These are phyloP conservation scores for Spodoptera exigua DNA, from an alignment of 2,888 invertebrate species.

Conservation along the genomic window DNA sequence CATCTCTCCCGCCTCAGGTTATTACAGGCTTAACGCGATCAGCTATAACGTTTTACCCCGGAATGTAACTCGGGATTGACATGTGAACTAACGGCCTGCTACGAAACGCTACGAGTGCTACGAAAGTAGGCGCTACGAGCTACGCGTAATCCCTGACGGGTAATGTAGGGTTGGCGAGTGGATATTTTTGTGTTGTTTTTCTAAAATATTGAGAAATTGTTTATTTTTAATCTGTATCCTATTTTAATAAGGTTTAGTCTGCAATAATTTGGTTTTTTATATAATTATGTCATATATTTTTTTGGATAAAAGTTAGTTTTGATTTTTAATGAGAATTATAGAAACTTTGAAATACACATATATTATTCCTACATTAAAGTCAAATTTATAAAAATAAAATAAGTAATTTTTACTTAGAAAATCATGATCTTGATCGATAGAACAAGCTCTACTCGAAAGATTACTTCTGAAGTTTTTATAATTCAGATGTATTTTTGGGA, in stretches of 20 bases:
- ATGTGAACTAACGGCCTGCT: constrained; percentile 65
- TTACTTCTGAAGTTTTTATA: too few relatives aligned
- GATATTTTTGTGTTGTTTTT: neutral
- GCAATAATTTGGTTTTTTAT: too few relatives aligned
- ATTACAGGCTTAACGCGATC: constrained; percentile 31
- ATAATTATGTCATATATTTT: too few relatives aligned
- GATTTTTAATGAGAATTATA: too few relatives aligned
- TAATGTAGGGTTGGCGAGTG: constrained; percentile 49
- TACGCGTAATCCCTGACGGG: constrained; percentile 54
- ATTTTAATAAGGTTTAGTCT: neutral
- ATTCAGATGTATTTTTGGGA: too few relatives aligned
- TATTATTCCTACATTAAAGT: too few relatives aligned
- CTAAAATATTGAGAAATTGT: neutral
- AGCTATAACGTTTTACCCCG: constrained; percentile 31
- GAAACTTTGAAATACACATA: too few relatives aligned
- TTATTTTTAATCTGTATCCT: neutral
- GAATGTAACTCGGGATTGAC: constrained; percentile 48
- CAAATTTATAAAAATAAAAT: too few relatives aligned
- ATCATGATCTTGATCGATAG: too few relatives aligned
- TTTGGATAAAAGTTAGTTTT: too few relatives aligned
- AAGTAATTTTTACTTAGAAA: too few relatives aligned
- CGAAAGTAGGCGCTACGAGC: constrained; percentile 56
- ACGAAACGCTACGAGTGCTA: constrained; percentile 52
- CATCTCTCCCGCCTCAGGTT: constrained; percentile 8
- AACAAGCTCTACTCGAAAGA: too few relatives aligned